phyloP scores from a whole-genome alignment of 2,113 vertebrate genomes.

The Dermatemys mawii region DNA sequence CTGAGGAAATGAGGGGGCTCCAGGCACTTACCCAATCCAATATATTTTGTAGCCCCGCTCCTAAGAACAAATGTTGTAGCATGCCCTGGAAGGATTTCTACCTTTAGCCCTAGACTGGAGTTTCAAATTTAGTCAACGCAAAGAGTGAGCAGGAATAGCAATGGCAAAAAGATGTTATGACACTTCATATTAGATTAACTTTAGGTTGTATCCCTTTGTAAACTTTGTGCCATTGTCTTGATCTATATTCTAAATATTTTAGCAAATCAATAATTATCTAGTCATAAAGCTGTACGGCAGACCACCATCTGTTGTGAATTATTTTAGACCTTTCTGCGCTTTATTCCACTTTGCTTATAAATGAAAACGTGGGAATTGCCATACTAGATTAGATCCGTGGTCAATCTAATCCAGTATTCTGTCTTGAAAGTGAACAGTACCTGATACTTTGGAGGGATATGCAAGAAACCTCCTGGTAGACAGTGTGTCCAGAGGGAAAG shows the following conservation, averaged over 20 bases:
- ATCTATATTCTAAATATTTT: background rate
- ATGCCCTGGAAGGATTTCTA: background rate
- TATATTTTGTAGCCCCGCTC: background rate
- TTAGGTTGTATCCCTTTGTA: constrained; percentile 28
- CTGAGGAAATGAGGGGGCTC: background rate
- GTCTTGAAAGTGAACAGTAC: too few relatives aligned
- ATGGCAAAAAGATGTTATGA: constrained; percentile 10
- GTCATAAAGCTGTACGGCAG: background rate
- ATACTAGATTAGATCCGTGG: too few relatives aligned
- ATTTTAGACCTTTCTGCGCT: background rate
- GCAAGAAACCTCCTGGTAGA: too few relatives aligned
- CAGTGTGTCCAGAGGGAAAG: too few relatives aligned
- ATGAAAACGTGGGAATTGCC: too few relatives aligned
- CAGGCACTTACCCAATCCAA: background rate
- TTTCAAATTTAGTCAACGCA: constrained; percentile 6
- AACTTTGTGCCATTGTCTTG: background rate
- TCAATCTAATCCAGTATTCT: too few relatives aligned
- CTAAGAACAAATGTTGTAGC: background rate
- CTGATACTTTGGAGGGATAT: too few relatives aligned
- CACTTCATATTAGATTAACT: constrained; percentile 36
- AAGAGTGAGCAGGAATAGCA: background rate
- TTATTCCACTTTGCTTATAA: too few relatives aligned
- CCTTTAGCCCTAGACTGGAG: constrained; percentile 26
- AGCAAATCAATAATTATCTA: background rate
- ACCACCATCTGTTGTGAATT: background rate